phyloP scores from a whole-genome alignment of 2,797 vertebrate genomes.

The Simalia tracyae region DNA sequence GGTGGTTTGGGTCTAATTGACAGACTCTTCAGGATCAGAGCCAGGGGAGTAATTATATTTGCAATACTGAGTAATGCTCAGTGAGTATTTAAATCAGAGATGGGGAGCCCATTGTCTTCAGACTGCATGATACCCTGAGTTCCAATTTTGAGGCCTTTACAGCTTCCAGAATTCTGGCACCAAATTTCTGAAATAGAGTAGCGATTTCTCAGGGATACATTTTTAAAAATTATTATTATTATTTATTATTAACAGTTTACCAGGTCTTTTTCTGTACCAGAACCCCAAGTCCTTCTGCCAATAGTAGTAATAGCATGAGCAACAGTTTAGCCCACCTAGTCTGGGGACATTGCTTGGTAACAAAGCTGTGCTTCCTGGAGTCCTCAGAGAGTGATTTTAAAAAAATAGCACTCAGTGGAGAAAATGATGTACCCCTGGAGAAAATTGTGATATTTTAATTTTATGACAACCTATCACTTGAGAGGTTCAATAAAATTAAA shows the following conservation, averaged over 20 bases:
- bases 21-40: neutral
- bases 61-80: constrained; percentile 27
- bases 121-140: neutral
- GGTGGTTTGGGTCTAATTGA: neutral
- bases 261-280: too few relatives aligned
- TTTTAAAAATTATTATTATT: too few relatives aligned
- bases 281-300: too few relatives aligned
- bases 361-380: too few relatives aligned
- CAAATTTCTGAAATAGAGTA: too few relatives aligned
- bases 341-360: too few relatives aligned
- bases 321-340: too few relatives aligned
- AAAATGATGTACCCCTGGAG: neutral
- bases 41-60: neutral
- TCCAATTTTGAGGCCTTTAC: neutral
- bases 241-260: too few relatives aligned
- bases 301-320: too few relatives aligned
- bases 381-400: too few relatives aligned
- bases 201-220: too few relatives aligned
- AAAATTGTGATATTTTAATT: constrained; percentile 43
- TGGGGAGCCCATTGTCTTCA: neutral
- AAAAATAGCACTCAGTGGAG: too few relatives aligned
- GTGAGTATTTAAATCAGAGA: constrained; percentile 32
- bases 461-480: constrained; percentile 20
- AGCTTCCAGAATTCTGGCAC: neutral
- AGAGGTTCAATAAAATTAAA: constrained; percentile 39